Evolutionary conservation across 2,113 vertebrate species (phyloP).

Genomic region (Lophius piscatorius): DNA sequence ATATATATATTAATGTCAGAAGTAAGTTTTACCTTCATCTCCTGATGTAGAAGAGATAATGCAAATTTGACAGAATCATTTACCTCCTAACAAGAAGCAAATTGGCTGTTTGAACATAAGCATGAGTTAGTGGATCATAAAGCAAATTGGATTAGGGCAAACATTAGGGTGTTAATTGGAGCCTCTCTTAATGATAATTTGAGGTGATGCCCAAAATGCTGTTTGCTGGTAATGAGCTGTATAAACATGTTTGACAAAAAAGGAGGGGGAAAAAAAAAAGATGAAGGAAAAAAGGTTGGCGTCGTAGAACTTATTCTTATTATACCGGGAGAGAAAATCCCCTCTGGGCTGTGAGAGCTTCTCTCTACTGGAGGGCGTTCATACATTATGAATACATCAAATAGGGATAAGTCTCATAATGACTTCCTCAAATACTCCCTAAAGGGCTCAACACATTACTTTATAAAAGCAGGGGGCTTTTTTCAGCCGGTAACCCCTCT

Average conservation of each 20-base stretch:
- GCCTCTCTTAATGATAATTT: conserved; percentile 75
- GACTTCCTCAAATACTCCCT: conserved; percentile 69
- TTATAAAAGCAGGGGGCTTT: conserved; percentile 66
- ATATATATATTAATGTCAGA: conserved; percentile 10
- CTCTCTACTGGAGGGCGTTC: conserved; percentile 61
- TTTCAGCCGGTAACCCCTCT: conserved; percentile 63
- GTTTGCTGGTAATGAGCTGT: conserved; percentile 72
- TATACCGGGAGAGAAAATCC: conserved; percentile 53
- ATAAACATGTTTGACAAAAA: conserved; percentile 60
- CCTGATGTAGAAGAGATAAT: conserved; percentile 50
- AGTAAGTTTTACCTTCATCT: conserved; percentile 24
- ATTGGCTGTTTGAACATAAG: conserved; percentile 77
- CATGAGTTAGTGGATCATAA: conserved; percentile 80
- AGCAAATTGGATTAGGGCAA: conserved; percentile 82
- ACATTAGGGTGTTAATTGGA: conserved; percentile 78
- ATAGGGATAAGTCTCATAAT: conserved; percentile 73
- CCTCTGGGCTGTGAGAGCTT: conserved; percentile 59
- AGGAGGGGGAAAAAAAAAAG: conserved; percentile 3
- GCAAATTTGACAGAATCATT: conserved; percentile 71
- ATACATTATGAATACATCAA: conserved; percentile 74
- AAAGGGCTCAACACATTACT: conserved; percentile 63
- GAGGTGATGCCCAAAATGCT: conserved; percentile 76
- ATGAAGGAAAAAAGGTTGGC: conserved; percentile 38
- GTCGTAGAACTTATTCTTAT: conserved; percentile 63
- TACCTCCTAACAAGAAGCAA: conserved; percentile 81